These are phyloP conservation scores for Alentia gelatinosa DNA, from an alignment of 2,888 invertebrate genomes.

Conservation along the genomic window DNA sequence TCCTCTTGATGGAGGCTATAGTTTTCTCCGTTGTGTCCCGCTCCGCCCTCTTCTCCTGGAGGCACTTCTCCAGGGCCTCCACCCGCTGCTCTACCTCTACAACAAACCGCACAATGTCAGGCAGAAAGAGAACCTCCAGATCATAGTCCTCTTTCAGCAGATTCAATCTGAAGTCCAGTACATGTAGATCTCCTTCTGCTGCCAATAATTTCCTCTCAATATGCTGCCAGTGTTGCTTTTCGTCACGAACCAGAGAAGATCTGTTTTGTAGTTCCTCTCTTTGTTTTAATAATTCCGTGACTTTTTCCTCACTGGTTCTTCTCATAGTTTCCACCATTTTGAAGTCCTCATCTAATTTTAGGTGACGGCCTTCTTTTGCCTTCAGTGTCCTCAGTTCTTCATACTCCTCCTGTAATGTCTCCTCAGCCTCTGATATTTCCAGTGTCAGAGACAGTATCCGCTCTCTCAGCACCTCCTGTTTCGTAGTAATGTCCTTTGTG, in stretches of 20 bases:
- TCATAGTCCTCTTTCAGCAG: constrained; percentile 72
- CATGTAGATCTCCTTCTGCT: constrained; percentile 68
- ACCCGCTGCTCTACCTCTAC: constrained; percentile 70
- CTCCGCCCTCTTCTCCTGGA: constrained; percentile 62
- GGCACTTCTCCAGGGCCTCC: constrained; percentile 63
- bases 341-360: constrained; percentile 59
- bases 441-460: neutral
- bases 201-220: constrained; percentile 66
- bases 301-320: constrained; percentile 62
- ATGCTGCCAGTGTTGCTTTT: constrained; percentile 56
- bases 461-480: constrained; percentile 17
- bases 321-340: constrained; percentile 59
- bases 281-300: constrained; percentile 55
- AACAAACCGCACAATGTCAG: constrained; percentile 73
- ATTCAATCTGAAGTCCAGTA: constrained; percentile 71
- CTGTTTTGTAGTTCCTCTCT: constrained; percentile 54
- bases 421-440: constrained; percentile 52
- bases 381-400: constrained; percentile 29
- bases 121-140: constrained; percentile 71
- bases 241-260: too few species aligned
- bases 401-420: neutral
- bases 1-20: neutral
- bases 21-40: neutral
- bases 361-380: constrained; percentile 45
- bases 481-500: neutral